These are phyloP conservation scores for Agriopis aurantiaria DNA, from an alignment of 2,888 invertebrate genomes.

Conservation along the genomic window DNA sequence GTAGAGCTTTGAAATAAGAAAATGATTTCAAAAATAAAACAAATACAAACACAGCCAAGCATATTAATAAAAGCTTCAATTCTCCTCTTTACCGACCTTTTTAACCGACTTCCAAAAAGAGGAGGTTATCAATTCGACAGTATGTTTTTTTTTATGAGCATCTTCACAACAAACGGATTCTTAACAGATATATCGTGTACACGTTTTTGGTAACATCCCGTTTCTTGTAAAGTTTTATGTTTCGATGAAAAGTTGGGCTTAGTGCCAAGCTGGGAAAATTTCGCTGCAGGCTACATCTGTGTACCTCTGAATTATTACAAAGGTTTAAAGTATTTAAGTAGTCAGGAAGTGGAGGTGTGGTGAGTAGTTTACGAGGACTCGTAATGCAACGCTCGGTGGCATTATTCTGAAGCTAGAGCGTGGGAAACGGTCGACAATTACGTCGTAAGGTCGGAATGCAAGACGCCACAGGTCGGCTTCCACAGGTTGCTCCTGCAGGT, in stretches of 20 bases:
- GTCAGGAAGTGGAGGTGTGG: constrained; percentile 1
- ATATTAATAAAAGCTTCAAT: background rate
- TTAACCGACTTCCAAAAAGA: too few relatives aligned
- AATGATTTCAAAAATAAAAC: background rate
- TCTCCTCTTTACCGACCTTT: background rate
- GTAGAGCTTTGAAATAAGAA: constrained; percentile 4
- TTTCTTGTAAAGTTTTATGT: background rate
- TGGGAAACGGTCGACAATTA: constrained; percentile 31
- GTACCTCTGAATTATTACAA: background rate
- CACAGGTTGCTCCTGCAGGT: constrained; percentile 70
- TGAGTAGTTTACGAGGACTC: constrained; percentile 20
- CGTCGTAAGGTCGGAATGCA: constrained; percentile 43
- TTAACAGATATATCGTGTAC: background rate
- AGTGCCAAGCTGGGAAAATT: background rate
- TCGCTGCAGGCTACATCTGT: background rate
- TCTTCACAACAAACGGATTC: background rate
- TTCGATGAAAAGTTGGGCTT: background rate
- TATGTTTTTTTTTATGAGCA: too few relatives aligned
- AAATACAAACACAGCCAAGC: background rate
- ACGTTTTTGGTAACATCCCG: background rate
- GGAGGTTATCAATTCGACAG: too few relatives aligned
- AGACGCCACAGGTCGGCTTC: constrained; percentile 66
- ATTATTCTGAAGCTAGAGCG: constrained; percentile 12
- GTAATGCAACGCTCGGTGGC: constrained; percentile 7
- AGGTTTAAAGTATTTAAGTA: constrained; percentile 9